A percentile compares a stretch with the other conserved stretches of the same genome.
These are phyloP conservation scores for Amphilophus citrinellus DNA, from an alignment of 2,113 vertebrate genomes.

Conservation along the genomic window DNA sequence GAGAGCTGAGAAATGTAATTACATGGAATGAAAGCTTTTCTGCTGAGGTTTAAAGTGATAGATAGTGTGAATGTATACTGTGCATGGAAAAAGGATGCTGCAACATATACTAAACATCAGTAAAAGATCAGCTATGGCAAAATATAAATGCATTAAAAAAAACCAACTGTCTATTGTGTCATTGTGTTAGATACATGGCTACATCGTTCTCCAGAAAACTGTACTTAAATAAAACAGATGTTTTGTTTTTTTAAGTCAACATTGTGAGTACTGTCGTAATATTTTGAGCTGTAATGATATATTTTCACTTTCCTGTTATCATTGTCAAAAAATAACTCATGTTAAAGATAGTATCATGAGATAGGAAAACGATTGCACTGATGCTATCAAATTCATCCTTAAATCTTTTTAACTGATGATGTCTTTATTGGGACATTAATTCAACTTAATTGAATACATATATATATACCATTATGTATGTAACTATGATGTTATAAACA, in stretches of 20 bases:
- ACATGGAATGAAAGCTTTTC: neutral
- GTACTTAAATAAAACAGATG: neutral
- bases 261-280: neutral
- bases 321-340: neutral
- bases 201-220: neutral
- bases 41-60: neutral
- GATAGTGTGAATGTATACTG: neutral
- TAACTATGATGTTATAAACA: neutral
- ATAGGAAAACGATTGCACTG: neutral
- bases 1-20: neutral
- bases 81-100: neutral
- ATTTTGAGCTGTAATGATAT: neutral
- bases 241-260: neutral
- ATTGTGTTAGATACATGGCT: neutral
- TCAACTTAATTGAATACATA: neutral
- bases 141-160: constrained; percentile 1
- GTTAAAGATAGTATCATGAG: neutral
- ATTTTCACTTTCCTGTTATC: neutral
- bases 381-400: too few species aligned
- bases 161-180: neutral
- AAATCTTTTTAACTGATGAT: neutral
- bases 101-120: neutral
- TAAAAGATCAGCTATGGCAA: neutral
- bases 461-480: neutral
- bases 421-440: neutral